Evolutionary conservation across 1,140 invertebrate species (phyloP), one percentile per base, ranked within the genome.

Genomic region (Drosophila virilis): DNA sequence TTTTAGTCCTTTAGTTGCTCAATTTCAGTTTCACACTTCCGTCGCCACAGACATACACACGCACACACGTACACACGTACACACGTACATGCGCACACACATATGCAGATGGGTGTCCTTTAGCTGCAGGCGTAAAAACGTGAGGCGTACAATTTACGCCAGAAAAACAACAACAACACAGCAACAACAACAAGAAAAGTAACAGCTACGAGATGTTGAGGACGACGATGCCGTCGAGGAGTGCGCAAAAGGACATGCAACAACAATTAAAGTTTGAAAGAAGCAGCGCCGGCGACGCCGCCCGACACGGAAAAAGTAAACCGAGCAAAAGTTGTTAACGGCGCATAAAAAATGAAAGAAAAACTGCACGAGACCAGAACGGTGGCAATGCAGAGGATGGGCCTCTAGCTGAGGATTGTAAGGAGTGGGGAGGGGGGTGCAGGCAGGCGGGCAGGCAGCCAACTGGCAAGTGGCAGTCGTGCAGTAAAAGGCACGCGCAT

Each of bases 1-100:
- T 85, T 85, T 85, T 88, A 89, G 84, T 89, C 88, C 84, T 91
- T 91, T 91, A 91, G 88, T 91, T 91, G 88, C 88, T 91, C 88
- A 91, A 91, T 91, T 91, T 91, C 83, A 91, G 88, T 91, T 91
- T 91, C 88, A 91, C 88, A 91, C 88, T 91, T 91, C 88, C 88
- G 88, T 35, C 46, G 74, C 64, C 74, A 65, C 74, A 77, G 74
- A 75, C 64, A 59, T 38, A 77, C 38, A 59, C 59, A 55, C 48
- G 40, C 22, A 58, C 51, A 74, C 70, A 64, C 59, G 55, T 37
- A 64, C 46, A 58, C 38, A 58, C 12, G 58, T 35, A 61, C 46
- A 55, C 46, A 54, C 38, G 59, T 50, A 76, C 59, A 55, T 50
- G 40, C 59, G 46, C 52, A 43, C 60, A 74, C 70, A 71, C 65